A percentile compares a stretch with the other conserved stretches of the same genome.
These are phyloP conservation scores for Gymnopithys bicolor DNA, from an alignment of 2,797 vertebrate genomes.

Conservation along the genomic window DNA sequence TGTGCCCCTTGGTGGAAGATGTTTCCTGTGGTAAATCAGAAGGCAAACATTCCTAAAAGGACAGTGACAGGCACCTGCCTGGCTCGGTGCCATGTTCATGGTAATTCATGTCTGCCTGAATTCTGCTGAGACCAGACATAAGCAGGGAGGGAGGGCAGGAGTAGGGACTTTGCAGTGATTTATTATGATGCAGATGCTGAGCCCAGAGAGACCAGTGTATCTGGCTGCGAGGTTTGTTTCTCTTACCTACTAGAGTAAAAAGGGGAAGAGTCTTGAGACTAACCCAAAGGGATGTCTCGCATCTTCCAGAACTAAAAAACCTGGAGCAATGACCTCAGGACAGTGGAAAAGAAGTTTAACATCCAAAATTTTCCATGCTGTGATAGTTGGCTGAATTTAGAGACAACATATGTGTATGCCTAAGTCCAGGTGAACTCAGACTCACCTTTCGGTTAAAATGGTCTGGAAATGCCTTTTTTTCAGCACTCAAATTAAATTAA, in stretches of 20 bases:
- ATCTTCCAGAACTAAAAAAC: neutral
- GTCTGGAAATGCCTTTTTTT: conserved; percentile 18
- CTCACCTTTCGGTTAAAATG: conserved; percentile 40
- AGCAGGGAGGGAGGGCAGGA: neutral
- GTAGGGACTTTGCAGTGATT: neutral
- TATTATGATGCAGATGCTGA: neutral
- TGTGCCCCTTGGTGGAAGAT: neutral
- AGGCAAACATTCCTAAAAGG: neutral
- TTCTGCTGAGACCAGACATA: neutral
- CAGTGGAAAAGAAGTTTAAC: neutral
- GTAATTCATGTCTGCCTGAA: neutral
- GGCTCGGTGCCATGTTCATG: neutral
- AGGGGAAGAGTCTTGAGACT: neutral
- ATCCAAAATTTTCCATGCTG: neutral
- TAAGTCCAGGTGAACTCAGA: conserved; percentile 33
- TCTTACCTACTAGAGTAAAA: neutral
- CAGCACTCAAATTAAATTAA: conserved; percentile 64
- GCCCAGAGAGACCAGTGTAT: neutral
- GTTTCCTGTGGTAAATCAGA: neutral
- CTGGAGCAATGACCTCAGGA: neutral
- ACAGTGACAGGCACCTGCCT: neutral
- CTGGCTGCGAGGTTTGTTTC: neutral
- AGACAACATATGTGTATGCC: rapidly evolving
- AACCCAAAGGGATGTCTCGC: neutral
- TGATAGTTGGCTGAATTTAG: neutral